Evolutionary conservation across 2,888 invertebrate genomes (phyloP), one percentile per base, ranked within the genome.

Genomic region (Drosophila mettleri): DNA sequence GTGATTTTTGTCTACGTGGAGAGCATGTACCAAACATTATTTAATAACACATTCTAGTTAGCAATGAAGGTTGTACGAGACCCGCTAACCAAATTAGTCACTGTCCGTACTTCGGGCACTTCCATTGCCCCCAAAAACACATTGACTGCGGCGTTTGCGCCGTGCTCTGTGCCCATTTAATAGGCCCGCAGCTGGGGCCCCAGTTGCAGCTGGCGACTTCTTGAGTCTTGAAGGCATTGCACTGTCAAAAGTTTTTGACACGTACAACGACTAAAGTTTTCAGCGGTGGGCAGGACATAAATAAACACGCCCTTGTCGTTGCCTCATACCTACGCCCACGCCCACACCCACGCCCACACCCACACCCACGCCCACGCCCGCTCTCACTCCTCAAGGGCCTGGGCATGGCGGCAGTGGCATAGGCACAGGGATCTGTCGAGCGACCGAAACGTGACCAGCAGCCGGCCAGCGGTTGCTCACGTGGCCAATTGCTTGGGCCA

Each of bases 221-320:
- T 69, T 62, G 65, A 74, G 77, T 54, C 64, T 69, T 46, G 65
- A 62, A 74, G 79, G 74, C 74, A 79, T 75, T 80, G 79, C 79
- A 83, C 75, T 84, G 84, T 84, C 84, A 78, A 84, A 84, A 84
- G 67, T 84, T 81, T 83, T 81, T 84, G 81, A 84, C 84, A 84
- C 84, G 84, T 84, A 84, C 84, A 68, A 76, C 76, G 78, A 82
- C 76, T 75, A 76, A 84, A 80, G 73, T 81, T 84, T 83, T 83
- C 74, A 83, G 83, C 79, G 80, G 81, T 79, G 73, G 81, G 70
- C 81, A 76, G 71, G 67, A 80, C 80, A 81, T 77, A 84, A 78
- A 81, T 81, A 84, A 84, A 84, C 84, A 84, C 81, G 84, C 76
- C 64, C 74, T 43, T 52, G 74, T 74, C 60, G 58, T 69, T 33